phyloP scores from a whole-genome alignment of 1,140 invertebrate genomes.

The Melipona quadrifasciata region DNA sequence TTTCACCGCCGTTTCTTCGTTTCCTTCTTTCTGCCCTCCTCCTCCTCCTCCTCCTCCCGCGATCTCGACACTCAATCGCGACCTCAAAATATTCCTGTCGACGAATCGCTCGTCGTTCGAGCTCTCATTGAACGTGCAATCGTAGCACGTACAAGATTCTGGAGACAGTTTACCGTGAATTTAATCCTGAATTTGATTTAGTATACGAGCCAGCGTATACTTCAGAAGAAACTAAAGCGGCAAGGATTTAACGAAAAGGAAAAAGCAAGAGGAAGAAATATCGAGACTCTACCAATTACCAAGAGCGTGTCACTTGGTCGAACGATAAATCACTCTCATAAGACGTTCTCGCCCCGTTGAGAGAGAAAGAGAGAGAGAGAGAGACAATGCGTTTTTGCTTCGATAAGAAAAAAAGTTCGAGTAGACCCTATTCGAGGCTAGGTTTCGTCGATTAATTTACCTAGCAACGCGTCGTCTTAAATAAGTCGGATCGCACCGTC shows the following conservation, averaged over 20 bases:
- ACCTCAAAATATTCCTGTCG: slow-evolving; percentile 62
- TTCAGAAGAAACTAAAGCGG: not conserved
- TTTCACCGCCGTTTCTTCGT: not conserved
- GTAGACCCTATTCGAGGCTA: not conserved
- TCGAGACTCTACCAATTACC: not conserved
- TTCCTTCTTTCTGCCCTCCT: not conserved
- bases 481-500: not conserved
- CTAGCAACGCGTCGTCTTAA: not conserved
- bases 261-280: not conserved
- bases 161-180: not conserved
- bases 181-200: not conserved
- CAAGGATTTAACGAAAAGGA: not conserved
- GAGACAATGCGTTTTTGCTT: not conserved
- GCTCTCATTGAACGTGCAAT: slow-evolving; percentile 55
- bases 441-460: slow-evolving; percentile 15
- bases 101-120: slow-evolving; percentile 66
- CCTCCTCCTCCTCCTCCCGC: not conserved
- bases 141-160: not conserved
- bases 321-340: slow-evolving; percentile 13
- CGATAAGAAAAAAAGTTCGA: not conserved
- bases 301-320: not conserved
- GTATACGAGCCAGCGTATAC: not conserved
- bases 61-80: slow-evolving; percentile 32
- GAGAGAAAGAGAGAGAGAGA: not conserved
- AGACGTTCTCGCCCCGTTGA: not conserved